Evolutionary conservation across 1,140 invertebrate species (phyloP).

Genomic region (Drosophila nikananu): DNA sequence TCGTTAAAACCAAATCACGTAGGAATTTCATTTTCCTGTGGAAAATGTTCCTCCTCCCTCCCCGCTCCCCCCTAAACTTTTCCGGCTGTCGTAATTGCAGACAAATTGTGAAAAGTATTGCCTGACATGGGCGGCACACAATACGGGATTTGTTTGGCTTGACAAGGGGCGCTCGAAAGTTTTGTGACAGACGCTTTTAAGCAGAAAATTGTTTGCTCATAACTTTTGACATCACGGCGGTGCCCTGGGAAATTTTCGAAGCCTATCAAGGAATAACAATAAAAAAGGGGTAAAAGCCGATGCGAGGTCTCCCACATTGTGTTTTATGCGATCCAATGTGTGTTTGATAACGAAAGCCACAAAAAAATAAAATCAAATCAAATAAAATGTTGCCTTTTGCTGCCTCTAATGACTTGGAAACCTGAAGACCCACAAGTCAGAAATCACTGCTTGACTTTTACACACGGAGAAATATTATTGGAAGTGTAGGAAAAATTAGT

Average conservation of each 20-base stretch:
- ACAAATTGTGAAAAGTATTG: constrained; percentile 72
- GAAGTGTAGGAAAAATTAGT: neutral
- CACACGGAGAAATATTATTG: constrained; percentile 12
- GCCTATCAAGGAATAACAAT: constrained; percentile 52
- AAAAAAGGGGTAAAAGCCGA: constrained; percentile 26
- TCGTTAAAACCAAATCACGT: constrained; percentile 82
- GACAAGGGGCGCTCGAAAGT: constrained; percentile 73
- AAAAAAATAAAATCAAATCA: constrained; percentile 23
- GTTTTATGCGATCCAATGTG: constrained; percentile 29
- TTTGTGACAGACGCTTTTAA: constrained; percentile 81
- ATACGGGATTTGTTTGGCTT: constrained; percentile 52
- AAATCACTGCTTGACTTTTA: neutral
- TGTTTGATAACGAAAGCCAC: constrained; percentile 28
- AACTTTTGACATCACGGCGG: constrained; percentile 59
- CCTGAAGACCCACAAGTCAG: constrained; percentile 17
- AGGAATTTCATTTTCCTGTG: constrained; percentile 45
- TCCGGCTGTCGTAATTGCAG: constrained; percentile 64
- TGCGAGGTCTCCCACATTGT: constrained; percentile 28
- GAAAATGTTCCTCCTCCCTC: neutral
- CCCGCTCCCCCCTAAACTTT: constrained; percentile 32
- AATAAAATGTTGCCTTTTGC: constrained; percentile 20
- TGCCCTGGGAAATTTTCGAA: no score
- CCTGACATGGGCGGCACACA: constrained; percentile 44
- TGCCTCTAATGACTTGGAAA: constrained; percentile 44
- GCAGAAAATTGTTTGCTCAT: constrained; percentile 82